These are phyloP conservation scores for Chloroceryle amazona DNA, from an alignment of 2,797 vertebrate genomes.

Conservation along the genomic window DNA sequence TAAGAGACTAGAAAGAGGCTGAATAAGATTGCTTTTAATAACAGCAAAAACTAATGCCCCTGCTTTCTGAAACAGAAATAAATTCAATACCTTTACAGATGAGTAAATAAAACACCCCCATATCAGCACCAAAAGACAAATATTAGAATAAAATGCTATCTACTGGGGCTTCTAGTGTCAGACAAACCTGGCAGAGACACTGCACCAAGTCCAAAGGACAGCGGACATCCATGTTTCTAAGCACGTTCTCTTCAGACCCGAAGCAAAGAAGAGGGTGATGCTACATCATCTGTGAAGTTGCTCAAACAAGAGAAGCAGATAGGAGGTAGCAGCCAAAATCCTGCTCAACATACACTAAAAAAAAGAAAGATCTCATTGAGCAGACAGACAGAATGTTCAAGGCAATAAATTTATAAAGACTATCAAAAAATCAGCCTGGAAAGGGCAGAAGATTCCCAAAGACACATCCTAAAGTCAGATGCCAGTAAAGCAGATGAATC, in stretches of 20 bases:
- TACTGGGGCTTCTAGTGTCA: not conserved
- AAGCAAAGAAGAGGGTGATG: constrained; percentile 10
- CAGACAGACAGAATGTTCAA: not conserved
- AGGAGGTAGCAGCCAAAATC: constrained; percentile 25
- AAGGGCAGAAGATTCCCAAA: constrained; percentile 69
- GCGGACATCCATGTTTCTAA: constrained; percentile 30
- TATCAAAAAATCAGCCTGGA: not conserved
- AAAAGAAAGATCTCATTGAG: not conserved
- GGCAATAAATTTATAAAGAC: constrained; percentile 9
- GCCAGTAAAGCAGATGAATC: not conserved
- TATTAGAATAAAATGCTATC: not conserved
- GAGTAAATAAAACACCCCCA: not conserved
- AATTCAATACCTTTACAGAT: not conserved
- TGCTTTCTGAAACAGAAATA: not conserved
- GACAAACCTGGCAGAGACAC: not conserved
- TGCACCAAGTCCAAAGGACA: not conserved
- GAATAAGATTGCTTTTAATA: not conserved
- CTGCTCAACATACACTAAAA: not conserved
- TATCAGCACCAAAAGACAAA: not conserved
- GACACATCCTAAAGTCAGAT: constrained; percentile 29
- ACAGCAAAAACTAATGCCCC: not conserved
- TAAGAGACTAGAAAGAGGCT: not conserved
- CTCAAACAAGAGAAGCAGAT: not conserved
- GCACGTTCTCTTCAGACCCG: not conserved
- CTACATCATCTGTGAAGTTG: constrained; percentile 19